These are phyloP conservation scores for Synergus gifuensis DNA, from an alignment of 2,888 invertebrate genomes.

Conservation along the genomic window DNA sequence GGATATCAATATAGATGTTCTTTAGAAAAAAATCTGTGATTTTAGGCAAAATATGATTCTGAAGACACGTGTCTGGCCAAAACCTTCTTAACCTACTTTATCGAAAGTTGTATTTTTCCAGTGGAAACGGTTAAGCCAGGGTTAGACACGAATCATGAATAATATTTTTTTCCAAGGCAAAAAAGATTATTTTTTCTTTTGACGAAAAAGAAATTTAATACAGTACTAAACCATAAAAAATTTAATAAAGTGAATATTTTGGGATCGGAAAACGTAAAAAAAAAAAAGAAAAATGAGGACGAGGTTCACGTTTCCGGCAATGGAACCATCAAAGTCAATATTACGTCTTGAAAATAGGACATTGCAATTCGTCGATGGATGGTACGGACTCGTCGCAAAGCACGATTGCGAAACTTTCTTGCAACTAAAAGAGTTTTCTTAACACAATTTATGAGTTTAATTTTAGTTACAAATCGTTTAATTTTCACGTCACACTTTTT, in stretches of 20 bases:
- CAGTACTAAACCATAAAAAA: background rate
- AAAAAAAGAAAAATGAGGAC: background rate
- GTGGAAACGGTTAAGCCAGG: background rate
- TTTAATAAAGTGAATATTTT: background rate
- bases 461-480: conserved; percentile 5
- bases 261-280: background rate
- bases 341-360: conserved; percentile 33
- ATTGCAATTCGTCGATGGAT: conserved; percentile 23
- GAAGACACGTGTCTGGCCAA: background rate
- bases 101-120: background rate
- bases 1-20: background rate
- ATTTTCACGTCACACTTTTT: background rate
- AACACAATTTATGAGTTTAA: background rate
- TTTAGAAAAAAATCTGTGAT: too few relatives aligned
- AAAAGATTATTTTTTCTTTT: too few relatives aligned
- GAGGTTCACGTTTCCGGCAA: background rate
- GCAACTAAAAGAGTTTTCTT: background rate
- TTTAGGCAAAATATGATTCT: too few relatives aligned
- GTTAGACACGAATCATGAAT: background rate
- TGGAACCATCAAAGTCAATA: conserved; percentile 23
- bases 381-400: conserved; percentile 16
- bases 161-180: background rate
- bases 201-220: background rate
- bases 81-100: background rate
- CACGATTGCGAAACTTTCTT: background rate